Percentiles rank a stretch among this genome's conserved stretches.
Evolutionary conservation across 1,140 invertebrate genomes (phyloP).

Genomic region (Adoxophyes honmai): DNA sequence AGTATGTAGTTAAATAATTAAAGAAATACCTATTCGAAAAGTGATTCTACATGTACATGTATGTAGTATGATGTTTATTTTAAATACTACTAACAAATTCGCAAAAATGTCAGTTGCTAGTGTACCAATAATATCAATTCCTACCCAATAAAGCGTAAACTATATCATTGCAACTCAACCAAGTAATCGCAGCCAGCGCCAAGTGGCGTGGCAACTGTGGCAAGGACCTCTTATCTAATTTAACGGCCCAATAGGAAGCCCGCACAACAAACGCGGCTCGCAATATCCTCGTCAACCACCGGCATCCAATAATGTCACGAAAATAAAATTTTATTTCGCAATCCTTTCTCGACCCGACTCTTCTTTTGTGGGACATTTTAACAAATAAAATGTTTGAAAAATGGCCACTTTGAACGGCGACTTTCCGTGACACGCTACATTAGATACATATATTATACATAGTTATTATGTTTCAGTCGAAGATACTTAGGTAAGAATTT

Average conservation of each 20-base stretch:
- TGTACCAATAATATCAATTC: too few species aligned
- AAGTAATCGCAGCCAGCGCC: too few species aligned
- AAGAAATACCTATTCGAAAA: too few species aligned
- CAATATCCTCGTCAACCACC: constrained; percentile 5
- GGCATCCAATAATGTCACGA: constrained; percentile 13
- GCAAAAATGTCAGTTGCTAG: too few species aligned
- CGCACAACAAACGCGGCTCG: background rate
- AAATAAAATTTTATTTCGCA: background rate
- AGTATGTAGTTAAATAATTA: too few species aligned
- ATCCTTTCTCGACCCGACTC: background rate
- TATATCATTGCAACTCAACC: too few species aligned
- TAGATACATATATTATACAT: background rate
- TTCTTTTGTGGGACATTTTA: background rate
- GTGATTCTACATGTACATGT: too few species aligned
- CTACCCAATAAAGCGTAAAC: too few species aligned
- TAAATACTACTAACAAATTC: too few species aligned
- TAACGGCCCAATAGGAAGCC: constrained; percentile 34
- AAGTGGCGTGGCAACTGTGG: background rate
- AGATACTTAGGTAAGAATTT: background rate
- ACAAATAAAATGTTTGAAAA: background rate
- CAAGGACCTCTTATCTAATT: constrained; percentile 33
- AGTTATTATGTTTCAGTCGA: background rate
- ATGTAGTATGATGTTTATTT: too few species aligned
- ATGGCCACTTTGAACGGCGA: constrained; percentile 22
- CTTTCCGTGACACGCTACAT: constrained; percentile 26